These are phyloP conservation scores for Onychostoma macrolepis DNA, from an alignment of 2,113 vertebrate genomes.

Conservation along the genomic window DNA sequence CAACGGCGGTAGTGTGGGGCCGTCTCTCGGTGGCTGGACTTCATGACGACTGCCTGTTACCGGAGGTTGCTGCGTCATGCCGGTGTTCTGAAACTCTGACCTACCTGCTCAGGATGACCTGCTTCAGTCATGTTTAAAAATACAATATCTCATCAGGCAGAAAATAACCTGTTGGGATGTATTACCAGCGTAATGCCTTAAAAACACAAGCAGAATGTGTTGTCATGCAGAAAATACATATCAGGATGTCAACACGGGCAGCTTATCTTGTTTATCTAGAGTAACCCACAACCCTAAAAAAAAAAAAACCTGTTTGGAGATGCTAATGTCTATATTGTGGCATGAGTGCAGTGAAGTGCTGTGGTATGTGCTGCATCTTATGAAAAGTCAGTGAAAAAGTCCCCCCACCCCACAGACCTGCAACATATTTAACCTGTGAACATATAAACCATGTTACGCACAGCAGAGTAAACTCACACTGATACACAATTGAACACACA, in stretches of 20 bases:
- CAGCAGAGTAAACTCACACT: slow-evolving; percentile 32
- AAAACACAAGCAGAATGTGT: neutral
- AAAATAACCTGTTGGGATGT: slow-evolving; percentile 19
- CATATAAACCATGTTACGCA: slow-evolving; percentile 33
- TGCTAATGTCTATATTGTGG: neutral
- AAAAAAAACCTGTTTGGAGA: neutral
- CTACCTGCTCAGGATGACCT: slow-evolving; percentile 10
- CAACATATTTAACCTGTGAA: neutral
- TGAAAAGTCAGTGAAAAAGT: neutral
- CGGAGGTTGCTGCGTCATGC: slow-evolving; percentile 23
- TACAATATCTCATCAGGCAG: neutral
- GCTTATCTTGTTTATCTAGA: neutral
- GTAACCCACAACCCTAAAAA: neutral
- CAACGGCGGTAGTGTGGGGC: slow-evolving; percentile 58
- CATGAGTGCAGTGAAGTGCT: neutral
- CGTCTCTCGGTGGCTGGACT: slow-evolving; percentile 41
- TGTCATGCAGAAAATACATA: neutral
- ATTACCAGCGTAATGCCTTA: neutral
- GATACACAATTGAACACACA: neutral
- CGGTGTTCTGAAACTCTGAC: slow-evolving; percentile 2
- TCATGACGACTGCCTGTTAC: slow-evolving; percentile 19
- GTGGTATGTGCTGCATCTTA: neutral
- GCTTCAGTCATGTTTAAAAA: neutral
- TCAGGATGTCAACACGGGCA: neutral
- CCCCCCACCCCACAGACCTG: neutral